Conservation (phyloP, 2,888 invertebrate species). For the Mesorhabditis belari region DNA sequence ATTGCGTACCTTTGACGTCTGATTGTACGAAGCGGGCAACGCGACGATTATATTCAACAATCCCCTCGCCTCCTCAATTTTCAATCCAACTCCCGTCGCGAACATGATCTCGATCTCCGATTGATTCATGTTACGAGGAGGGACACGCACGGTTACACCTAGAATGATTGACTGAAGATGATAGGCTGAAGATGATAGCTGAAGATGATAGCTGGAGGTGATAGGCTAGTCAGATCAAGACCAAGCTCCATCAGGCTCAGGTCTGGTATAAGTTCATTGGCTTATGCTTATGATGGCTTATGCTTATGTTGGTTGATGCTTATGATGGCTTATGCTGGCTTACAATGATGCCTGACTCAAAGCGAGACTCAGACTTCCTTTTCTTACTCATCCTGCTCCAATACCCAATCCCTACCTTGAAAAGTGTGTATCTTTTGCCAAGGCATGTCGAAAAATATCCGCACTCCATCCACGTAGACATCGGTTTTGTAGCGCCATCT, state of each 20-base stretch:
- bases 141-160: slow-evolving; percentile 83
- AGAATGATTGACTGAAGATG: no score
- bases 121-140: slow-evolving; percentile 80
- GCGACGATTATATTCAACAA: slow-evolving; percentile 63
- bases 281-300: no score
- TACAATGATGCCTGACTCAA: no score
- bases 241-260: no score
- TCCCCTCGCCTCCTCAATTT: slow-evolving; percentile 80
- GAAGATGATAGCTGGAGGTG: no score
- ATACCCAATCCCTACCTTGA: slow-evolving; percentile 71
- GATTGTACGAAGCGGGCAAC: slow-evolving; percentile 57
- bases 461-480: slow-evolving; percentile 77
- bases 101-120: slow-evolving; percentile 91
- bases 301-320: no score
- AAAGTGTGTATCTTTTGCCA: slow-evolving; percentile 84
- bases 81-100: slow-evolving; percentile 83
- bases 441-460: slow-evolving; percentile 78
- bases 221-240: no score
- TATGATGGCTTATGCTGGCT: no score
- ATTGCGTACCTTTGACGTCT: slow-evolving; percentile 73
- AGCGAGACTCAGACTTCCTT: no score
- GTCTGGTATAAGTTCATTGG: no score
- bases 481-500: slow-evolving; percentile 84
- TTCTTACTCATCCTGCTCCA: no score
- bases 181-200: no score